phyloP scores from a whole-genome alignment of 2,888 invertebrate genomes.

The Ennomos erosarius region DNA sequence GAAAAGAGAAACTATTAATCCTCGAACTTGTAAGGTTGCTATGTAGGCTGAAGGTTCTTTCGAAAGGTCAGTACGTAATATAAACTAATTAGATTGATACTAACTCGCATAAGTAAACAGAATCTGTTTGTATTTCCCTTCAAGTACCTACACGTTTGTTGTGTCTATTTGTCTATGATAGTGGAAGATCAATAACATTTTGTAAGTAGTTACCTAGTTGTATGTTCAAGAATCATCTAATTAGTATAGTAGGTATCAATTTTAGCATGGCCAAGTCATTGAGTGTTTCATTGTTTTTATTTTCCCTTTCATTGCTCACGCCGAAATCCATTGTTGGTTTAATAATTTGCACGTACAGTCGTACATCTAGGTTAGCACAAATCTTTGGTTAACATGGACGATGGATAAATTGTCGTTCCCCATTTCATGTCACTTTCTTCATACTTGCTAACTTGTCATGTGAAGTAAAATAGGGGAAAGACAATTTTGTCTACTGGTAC shows the following conservation, averaged over 20 bases:
- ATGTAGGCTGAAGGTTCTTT: constrained; percentile 4
- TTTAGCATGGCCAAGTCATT: too few species aligned
- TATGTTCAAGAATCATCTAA: constrained; percentile 3
- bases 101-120: constrained; percentile 31
- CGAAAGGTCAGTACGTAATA: constrained; percentile 23
- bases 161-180: constrained; percentile 15
- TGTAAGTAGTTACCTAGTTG: background rate
- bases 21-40: constrained; percentile 8
- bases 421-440: too few species aligned
- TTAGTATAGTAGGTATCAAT: background rate
- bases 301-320: too few species aligned
- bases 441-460: too few species aligned
- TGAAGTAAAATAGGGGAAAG: too few species aligned
- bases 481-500: too few species aligned
- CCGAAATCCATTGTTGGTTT: too few species aligned
- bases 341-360: too few species aligned
- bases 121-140: constrained; percentile 13
- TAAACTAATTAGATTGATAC: constrained; percentile 13
- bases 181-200: constrained; percentile 7
- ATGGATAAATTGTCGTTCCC: too few species aligned
- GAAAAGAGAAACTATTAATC: constrained; percentile 46
- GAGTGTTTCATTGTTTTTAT: too few species aligned
- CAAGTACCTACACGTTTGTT: constrained; percentile 8
- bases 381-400: too few species aligned
- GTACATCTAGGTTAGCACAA: too few species aligned